A percentile compares a stretch with the other conserved stretches of the same genome.
Conservation (phyloP, 2,888 invertebrate species). For the Cheilosia vernalis region DNA sequence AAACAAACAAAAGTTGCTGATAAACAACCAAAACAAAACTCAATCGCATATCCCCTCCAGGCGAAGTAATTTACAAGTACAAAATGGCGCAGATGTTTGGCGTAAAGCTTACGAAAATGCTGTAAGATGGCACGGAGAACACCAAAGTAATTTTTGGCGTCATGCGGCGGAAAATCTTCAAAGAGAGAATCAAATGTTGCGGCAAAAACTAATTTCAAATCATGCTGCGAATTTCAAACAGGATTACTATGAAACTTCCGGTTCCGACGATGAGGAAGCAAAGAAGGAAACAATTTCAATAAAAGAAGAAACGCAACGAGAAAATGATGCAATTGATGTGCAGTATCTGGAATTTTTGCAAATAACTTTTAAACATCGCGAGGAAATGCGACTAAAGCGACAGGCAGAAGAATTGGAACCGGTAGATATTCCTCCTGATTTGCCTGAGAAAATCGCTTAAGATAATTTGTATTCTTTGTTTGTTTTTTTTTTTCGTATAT, state of each 20-base stretch:
- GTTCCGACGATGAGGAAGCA: slow-evolving; percentile 20
- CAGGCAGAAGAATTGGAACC: slow-evolving; percentile 9
- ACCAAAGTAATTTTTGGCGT: slow-evolving; percentile 68
- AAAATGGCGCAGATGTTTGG: slow-evolving; percentile 53
- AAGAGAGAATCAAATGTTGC: slow-evolving; percentile 47
- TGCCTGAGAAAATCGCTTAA: not conserved
- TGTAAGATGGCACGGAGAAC: slow-evolving; percentile 65
- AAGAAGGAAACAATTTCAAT: not conserved
- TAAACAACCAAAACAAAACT: slow-evolving; percentile 30
- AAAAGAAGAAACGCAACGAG: slow-evolving; percentile 2
- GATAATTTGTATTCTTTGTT: not conserved
- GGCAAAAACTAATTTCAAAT: slow-evolving; percentile 29
- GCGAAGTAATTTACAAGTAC: not conserved
- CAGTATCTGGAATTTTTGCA: slow-evolving; percentile 66
- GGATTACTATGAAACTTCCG: slow-evolving; percentile 46
- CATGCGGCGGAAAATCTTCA: slow-evolving; percentile 45
- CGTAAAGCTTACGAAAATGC: slow-evolving; percentile 57
- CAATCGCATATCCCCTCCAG: not conserved
- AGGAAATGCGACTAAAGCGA: slow-evolving; percentile 49
- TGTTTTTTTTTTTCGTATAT: not conserved
- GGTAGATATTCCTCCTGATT: not conserved
- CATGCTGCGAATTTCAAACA: not conserved
- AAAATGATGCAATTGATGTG: slow-evolving; percentile 39
- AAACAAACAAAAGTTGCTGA: slow-evolving; percentile 37
- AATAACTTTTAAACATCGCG: slow-evolving; percentile 60